Base-by-base conservation (phyloP, 2,888 invertebrate species). In the Ophioninae sp. region DNA sequence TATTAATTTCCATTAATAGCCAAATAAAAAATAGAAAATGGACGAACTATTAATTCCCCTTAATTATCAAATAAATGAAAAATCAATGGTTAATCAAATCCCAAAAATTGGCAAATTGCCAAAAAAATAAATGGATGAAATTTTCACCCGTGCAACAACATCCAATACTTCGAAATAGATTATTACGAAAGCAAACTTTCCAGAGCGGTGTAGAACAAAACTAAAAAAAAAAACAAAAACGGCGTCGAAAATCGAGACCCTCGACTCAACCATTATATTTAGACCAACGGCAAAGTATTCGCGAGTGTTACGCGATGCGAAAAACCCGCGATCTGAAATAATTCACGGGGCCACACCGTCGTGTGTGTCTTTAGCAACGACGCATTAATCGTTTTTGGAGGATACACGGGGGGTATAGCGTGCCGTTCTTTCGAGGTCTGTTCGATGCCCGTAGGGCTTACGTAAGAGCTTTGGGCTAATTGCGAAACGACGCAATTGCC, bases 401-500 rank as follows among this genome's bases (percentile, higher is more conserved):
- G 30, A 56, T 67, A 13, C 17, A 62, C 62, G 20, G 8, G 20
- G 8, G 6, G 10, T 62, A 20, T 59, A 7, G 57, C 30, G 56
- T 76, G 80, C 75, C 85, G 85, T 79, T 83, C 81, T 87, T 88
- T 85, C 77, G 88, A 89, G 87, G 89, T 90, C 88, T 86, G 85
- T 83, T 88, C 85, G 56, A 70, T 85, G 86, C 85, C 88, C 81
- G 81, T 50, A 23, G 10, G 57, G 68, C 87, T 89, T 89, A 88
- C 86, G 82, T 87, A 87, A 88, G 88, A 87, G 85, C 81, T 86
- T 78, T 61, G 41, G 62, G 64, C 65, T 39, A 72, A 37, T 50
- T 73, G 61, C 64, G 5, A 20, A 57, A 57, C 56, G 39, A 79
- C 21, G 50, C 41, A 68, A 21, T 41, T 20, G 67, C 50, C 10